These are phyloP conservation scores for Pinctada fucata DNA, from an alignment of 2,888 invertebrate species.

Conservation along the genomic window DNA sequence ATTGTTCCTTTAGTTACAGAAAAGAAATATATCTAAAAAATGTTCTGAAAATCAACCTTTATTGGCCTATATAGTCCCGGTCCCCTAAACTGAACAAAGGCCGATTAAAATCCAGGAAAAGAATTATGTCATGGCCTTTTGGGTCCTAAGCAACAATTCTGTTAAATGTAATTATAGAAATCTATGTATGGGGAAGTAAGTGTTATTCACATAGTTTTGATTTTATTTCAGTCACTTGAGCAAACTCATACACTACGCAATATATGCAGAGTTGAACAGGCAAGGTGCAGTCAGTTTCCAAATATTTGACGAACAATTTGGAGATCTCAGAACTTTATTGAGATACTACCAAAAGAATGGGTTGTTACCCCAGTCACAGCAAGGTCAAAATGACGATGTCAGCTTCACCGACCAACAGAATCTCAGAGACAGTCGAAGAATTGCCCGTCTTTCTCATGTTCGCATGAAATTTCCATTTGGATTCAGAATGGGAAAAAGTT, in stretches of 20 bases:
- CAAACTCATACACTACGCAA: slow-evolving; percentile 28
- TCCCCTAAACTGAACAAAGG: background rate
- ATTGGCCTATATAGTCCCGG: too few species aligned
- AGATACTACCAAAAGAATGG: slow-evolving; percentile 21
- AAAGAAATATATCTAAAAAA: too few species aligned
- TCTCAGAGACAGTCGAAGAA: slow-evolving; percentile 12
- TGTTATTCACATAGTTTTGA: background rate
- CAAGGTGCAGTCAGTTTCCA: slow-evolving; percentile 9
- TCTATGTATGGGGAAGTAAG: background rate
- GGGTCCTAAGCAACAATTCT: too few species aligned
- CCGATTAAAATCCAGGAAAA: too few species aligned
- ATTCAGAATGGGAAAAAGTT: background rate
- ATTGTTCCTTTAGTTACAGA: too few species aligned
- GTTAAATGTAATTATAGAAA: too few species aligned
- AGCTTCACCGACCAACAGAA: slow-evolving; percentile 12
- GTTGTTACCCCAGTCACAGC: slow-evolving; percentile 5
- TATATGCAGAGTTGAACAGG: slow-evolving; percentile 13
- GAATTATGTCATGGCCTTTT: too few species aligned
- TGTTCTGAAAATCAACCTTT: too few species aligned
- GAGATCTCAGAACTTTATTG: slow-evolving; percentile 8
- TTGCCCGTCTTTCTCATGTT: slow-evolving; percentile 16
- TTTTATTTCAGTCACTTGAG: slow-evolving; percentile 28
- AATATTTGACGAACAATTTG: slow-evolving; percentile 23
- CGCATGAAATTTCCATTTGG: slow-evolving; percentile 9
- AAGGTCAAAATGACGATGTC: background rate